Evolutionary conservation across 2,797 vertebrate genomes (phyloP), one percentile per base, ranked within the genome.

Genomic region (Phaenicophaeus curvirostris): DNA sequence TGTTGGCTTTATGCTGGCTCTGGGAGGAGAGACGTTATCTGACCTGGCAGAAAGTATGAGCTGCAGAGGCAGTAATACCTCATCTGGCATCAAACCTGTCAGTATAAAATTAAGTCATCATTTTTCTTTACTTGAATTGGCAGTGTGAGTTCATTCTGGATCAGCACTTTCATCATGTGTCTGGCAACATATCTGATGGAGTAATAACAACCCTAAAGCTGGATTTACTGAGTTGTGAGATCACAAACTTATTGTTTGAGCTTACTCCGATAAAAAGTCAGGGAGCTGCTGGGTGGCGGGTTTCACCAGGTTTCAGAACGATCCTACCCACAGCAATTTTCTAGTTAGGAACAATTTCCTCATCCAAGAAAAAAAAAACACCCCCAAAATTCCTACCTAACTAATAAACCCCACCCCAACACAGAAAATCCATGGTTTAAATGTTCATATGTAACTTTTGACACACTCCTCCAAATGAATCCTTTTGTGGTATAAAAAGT

Each of bases 101-200:
- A 82, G 93, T 92, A 89, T 53, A 87, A 94, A 94, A 96, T 93
- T 72, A 96, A 94, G 87, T 94, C 93, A 83, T 93, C 18, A 58
- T 85, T 96, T 96, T 77, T 85, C 85, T 95, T 92, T 87, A 94
- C 93, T 95, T 94, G 87, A 89, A 75, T 94, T 96, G 94, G 86
- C 94, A 94, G 80, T 3, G 13, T 15, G 31, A 76, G 59, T 76
- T 92, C 59, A 76, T 67, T 93, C 74, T 82, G 77, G 67, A 96
- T 95, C 86, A 94, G 95, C 88, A 90, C 88, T 96, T 96, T 96
- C 90, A 96, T 93, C 92, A 86, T 69, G 30, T 21, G 53, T 42
- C 88, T 96, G 94, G 94, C 95, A 96, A 53, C 88, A 50, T 90
- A 95, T 94, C 95, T 94, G 92, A 88, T 3, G 0, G 53, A 89